phyloP scores from a whole-genome alignment of 1,140 invertebrate genomes.

The Cryptotermes secundus region DNA sequence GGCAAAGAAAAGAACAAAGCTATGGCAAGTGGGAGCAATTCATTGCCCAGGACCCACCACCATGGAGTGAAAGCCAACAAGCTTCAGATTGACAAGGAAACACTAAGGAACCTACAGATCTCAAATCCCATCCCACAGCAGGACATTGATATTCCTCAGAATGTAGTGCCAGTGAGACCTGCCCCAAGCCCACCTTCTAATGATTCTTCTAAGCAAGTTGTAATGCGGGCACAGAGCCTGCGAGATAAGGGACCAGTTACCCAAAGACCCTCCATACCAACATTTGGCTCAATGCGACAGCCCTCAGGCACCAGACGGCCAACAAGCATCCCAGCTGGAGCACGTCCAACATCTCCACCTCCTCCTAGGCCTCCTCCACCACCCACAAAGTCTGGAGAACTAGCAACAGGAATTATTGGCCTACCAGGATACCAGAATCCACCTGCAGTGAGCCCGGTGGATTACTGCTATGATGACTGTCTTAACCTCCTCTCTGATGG shows the following conservation, averaged over 20 bases:
- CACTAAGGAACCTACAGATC: slow-evolving; percentile 73
- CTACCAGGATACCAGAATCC: slow-evolving; percentile 56
- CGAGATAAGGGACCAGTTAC: slow-evolving; percentile 54
- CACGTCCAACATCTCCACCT: slow-evolving; percentile 62
- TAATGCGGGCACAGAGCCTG: slow-evolving; percentile 77
- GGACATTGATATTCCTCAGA: slow-evolving; percentile 60
- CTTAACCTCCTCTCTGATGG: slow-evolving; percentile 58
- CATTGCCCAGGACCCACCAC: slow-evolving; percentile 51
- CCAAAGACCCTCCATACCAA: slow-evolving; percentile 62
- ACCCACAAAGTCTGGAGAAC: neutral
- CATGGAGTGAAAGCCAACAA: slow-evolving; percentile 57
- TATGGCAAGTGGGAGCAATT: slow-evolving; percentile 52
- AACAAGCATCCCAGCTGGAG: slow-evolving; percentile 62
- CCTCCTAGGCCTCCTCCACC: slow-evolving; percentile 59
- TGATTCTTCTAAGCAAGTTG: slow-evolving; percentile 50
- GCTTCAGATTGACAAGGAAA: slow-evolving; percentile 63
- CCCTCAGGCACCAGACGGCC: slow-evolving; percentile 62
- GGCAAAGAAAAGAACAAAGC: slow-evolving; percentile 40
- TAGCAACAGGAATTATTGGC: slow-evolving; percentile 43
- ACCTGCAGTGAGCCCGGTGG: slow-evolving; percentile 47
- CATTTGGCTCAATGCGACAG: slow-evolving; percentile 77
- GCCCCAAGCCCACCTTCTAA: neutral
- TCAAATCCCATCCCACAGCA: slow-evolving; percentile 75
- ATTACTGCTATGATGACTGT: slow-evolving; percentile 71
- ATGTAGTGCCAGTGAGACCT: slow-evolving; percentile 53